Evolutionary conservation across 2,113 vertebrate genomes (phyloP).

Genomic region (Balaenoptera acutorostrata): DNA sequence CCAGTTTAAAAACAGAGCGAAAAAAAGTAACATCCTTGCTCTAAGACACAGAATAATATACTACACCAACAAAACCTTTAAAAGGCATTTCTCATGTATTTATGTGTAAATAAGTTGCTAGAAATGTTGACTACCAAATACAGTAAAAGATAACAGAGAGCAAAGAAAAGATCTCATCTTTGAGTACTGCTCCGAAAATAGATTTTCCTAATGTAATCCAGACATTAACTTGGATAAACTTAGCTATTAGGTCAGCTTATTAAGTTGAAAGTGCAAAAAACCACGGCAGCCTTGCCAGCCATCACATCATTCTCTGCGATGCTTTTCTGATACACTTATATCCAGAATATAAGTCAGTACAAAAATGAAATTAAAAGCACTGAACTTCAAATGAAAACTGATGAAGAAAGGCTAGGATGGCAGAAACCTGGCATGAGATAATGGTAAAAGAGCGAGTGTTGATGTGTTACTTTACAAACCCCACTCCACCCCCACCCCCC

Average conservation of each 20-base stretch:
- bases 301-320: background rate
- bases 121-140: background rate
- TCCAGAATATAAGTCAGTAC: background rate
- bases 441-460: background rate
- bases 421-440: background rate
- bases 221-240: slow-evolving; percentile 13
- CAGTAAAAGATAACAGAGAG: background rate
- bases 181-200: background rate
- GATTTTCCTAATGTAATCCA: slow-evolving; percentile 33
- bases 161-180: background rate
- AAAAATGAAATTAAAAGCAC: background rate
- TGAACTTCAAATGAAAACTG: background rate
- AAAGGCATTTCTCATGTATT: background rate
- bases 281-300: background rate
- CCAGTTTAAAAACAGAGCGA: background rate
- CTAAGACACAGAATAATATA: background rate
- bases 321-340: background rate
- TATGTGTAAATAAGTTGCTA: background rate
- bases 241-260: background rate
- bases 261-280: background rate
- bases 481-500: rapidly evolving
- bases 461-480: background rate
- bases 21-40: background rate
- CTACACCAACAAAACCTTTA: background rate
- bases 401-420: background rate